Conservation (phyloP, 2,113 vertebrate genomes). For the Xiphorhynchus elegans region DNA sequence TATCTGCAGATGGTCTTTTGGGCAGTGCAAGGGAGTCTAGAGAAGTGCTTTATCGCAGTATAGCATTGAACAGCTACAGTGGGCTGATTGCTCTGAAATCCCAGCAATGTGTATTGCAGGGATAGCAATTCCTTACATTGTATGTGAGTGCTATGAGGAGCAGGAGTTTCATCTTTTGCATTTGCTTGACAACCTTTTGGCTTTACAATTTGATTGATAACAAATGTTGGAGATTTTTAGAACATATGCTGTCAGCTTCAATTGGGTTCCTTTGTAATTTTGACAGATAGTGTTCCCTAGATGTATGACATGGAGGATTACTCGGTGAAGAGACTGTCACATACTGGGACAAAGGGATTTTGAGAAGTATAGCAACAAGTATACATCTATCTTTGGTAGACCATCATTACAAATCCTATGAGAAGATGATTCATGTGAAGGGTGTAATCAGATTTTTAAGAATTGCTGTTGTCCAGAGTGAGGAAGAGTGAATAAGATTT, state of each 20-base stretch:
- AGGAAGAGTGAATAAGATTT: background rate
- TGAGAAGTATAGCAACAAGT: background rate
- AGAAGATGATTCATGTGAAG: background rate
- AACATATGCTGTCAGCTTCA: background rate
- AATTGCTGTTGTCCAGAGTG: background rate
- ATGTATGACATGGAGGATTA: background rate
- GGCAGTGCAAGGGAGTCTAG: background rate
- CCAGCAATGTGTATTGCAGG: background rate
- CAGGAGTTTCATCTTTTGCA: background rate
- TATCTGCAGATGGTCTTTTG: background rate
- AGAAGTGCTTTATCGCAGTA: background rate
- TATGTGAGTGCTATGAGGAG: background rate
- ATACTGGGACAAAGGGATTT: background rate
- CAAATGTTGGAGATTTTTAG: background rate
- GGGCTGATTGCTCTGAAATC: background rate
- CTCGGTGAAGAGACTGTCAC: background rate
- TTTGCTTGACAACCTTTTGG: background rate
- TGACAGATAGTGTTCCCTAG: background rate
- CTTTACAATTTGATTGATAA: background rate
- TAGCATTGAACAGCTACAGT: background rate
- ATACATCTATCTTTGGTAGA: background rate
- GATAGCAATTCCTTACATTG: background rate
- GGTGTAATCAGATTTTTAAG: background rate
- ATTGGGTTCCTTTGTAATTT: background rate
- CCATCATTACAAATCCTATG: background rate